These are phyloP conservation scores for Coreoperca whiteheadi DNA, from an alignment of 2,113 vertebrate species.

Conservation along the genomic window DNA sequence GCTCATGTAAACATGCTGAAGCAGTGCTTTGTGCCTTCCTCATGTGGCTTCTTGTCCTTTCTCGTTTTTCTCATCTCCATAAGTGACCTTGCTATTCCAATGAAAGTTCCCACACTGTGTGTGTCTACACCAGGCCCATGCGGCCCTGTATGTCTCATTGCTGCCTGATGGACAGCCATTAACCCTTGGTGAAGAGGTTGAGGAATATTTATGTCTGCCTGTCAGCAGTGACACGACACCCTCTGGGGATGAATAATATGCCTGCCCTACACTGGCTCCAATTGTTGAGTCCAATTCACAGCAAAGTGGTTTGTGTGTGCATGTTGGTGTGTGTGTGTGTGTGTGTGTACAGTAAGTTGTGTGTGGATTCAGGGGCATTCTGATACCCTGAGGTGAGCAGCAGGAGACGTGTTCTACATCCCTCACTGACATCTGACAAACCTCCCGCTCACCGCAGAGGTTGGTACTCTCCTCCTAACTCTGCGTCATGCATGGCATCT, in stretches of 20 bases:
- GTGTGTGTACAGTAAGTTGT: constrained; percentile 1
- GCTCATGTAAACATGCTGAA: constrained; percentile 28
- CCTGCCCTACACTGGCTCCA: constrained; percentile 70
- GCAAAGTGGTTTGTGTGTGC: constrained; percentile 45
- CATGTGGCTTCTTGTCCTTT: constrained; percentile 16
- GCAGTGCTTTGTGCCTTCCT: not conserved
- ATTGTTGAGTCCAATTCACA: constrained; percentile 67
- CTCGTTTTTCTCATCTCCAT: constrained; percentile 22
- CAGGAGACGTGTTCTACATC: constrained; percentile 73
- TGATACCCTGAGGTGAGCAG: constrained; percentile 72
- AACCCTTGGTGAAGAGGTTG: constrained; percentile 79
- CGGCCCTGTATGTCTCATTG: constrained; percentile 51
- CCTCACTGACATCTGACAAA: constrained; percentile 76
- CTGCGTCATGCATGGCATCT: not conserved
- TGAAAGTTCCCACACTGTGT: constrained; percentile 49
- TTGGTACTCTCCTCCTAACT: constrained; percentile 19
- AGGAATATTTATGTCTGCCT: constrained; percentile 82
- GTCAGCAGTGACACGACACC: constrained; percentile 76
- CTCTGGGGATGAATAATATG: constrained; percentile 79
- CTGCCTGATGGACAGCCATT: constrained; percentile 81
- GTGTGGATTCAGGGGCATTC: constrained; percentile 54
- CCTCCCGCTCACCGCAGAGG: constrained; percentile 49
- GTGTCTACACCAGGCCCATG: constrained; percentile 25
- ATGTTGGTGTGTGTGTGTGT: not conserved
- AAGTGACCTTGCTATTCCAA: constrained; percentile 67